Evolutionary conservation across 1,140 invertebrate genomes (phyloP), one percentile per base, ranked within the genome.

Genomic region (Calliphora vicina): DNA sequence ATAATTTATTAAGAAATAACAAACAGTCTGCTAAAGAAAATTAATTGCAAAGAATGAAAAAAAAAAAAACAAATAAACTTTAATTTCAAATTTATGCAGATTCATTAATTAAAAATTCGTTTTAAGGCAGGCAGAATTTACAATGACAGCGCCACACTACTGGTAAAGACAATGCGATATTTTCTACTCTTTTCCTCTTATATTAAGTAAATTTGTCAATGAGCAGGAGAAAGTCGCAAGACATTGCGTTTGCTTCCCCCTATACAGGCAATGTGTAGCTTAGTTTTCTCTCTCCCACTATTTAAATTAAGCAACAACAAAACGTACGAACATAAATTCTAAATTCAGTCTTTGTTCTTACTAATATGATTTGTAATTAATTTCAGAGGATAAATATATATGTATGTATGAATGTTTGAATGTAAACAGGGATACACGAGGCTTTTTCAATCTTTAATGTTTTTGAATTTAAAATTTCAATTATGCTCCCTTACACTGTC

Each of bases 291-390:
- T 35, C 6, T 8, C 1, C 1, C 35, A 35, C 35, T 35, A 35
- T 6, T 8, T 10, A 35, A 35, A 35, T 35, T 35, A 35, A 35
- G 35, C 10, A 35, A 5, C 6, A 35, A 5, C 6, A 10, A 35
- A 35, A 35, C 35, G 35, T 35, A 35, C 35, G 35, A 35, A 10
- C 10, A 35, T 35, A 10, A 35, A 35, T 35, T 35, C 35, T 35
- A 35, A 35, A 35, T 35, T 35, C 35, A 35, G 50, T 57, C 15
- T 57, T 57, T 57, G 50, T 57, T 57, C n/a, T 57, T 15, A n/a
- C n/a, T 57, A 57, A 57, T 57, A 57, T 57, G 50, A 57, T 57
- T 57, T 57, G 50, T 57, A 57, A 57, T 57, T 57, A 57, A 57
- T 57, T 57, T 57, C n/a, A n/a, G 15, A n/a, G n/a, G 50, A 6